Evolutionary conservation across 2,113 vertebrate species (phyloP), one percentile per base, ranked within the genome.

Genomic region (Megatriorchis doriae): DNA sequence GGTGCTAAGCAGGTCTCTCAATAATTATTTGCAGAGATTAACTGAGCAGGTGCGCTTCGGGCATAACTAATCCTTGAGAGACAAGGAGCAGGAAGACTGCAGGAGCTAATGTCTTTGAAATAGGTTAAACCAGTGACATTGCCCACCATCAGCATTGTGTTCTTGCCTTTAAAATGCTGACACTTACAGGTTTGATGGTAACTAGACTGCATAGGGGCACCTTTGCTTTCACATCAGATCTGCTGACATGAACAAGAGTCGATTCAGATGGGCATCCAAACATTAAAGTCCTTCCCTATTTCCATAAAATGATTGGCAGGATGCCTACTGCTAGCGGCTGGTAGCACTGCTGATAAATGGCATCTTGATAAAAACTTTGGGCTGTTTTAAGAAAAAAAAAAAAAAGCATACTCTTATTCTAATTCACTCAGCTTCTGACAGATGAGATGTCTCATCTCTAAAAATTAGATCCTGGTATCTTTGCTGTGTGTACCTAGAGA

Each of bases 171-270:
- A 65, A 68, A 97, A 14, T 97, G 97, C 98, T 98, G 91, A 98
- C 90, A 88, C 83, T 91, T 20, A 86, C 42, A 96, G 84, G 32
- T 94, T 95, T 94, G 93, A 97, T 90, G 92, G 94, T 83, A 96
- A 96, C 96, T 89, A 75, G 97, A 72, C 96, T 83, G 86, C 78
- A 20, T 55, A 62, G 94, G 97, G 98, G 96, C 98, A 98, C 98
- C 98, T 98, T 98, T 95, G 97, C 96, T 98, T 96, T 97, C 96
- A 96, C 97, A 97, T 95, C 94, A 97, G 97, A 98, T 97, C 97
- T 98, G 98, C 97, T 98, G 98, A 98, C 97, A 85, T 91, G 97
- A 95, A 96, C 95, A 96, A 95, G 97, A 96, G 96, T 89, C 78
- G 85, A 96, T 96, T 94, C 95, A 96, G 96, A 94, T 92, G 96